phyloP scores from a whole-genome alignment of 2,888 invertebrate genomes.

The Phragmatobia fuliginosa region DNA sequence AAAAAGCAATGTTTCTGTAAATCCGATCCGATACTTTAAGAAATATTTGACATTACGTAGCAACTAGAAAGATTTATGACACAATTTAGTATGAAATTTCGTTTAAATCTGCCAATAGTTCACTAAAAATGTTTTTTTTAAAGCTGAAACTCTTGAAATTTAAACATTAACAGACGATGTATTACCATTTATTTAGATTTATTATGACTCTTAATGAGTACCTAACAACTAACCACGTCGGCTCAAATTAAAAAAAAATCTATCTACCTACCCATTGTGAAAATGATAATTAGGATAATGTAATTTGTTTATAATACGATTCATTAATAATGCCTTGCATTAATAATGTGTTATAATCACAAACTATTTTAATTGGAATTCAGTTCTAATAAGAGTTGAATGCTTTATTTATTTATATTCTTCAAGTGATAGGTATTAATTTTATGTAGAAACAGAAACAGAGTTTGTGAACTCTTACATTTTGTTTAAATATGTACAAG shows the following conservation, averaged over 20 bases:
- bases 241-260: background rate
- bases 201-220: background rate
- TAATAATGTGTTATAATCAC: background rate
- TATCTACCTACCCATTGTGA: background rate
- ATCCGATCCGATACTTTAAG: constrained; percentile 7
- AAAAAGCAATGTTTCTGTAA: constrained; percentile 28
- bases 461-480: background rate
- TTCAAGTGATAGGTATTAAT: background rate
- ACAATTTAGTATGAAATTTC: constrained; percentile 8
- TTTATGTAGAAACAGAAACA: background rate
- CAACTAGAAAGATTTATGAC: constrained; percentile 22
- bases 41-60: constrained; percentile 18
- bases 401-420: background rate
- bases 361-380: background rate
- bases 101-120: constrained; percentile 10
- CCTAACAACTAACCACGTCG: background rate
- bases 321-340: background rate
- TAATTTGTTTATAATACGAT: background rate
- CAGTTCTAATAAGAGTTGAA: background rate
- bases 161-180: background rate
- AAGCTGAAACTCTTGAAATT: background rate
- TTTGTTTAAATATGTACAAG: constrained; percentile 37
- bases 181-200: constrained; percentile 6
- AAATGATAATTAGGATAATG: background rate
- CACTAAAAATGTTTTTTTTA: background rate